Conservation (phyloP, 2,113 vertebrate species). For the Monarcha castaneiventris region DNA sequence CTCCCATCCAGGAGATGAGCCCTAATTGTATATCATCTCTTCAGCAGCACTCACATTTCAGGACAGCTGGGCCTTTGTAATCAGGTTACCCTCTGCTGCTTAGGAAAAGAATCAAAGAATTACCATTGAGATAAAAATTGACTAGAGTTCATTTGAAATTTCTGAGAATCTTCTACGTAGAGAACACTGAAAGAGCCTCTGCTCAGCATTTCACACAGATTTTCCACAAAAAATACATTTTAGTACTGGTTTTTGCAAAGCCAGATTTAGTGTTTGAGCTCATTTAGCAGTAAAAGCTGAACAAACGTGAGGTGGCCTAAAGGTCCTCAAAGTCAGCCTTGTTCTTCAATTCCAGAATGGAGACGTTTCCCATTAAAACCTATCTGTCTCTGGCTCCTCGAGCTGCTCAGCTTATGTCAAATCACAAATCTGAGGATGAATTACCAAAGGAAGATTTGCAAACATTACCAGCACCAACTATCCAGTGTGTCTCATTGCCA, state of each 20-base stretch:
- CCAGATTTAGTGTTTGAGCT: neutral
- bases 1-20: neutral
- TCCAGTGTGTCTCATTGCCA: neutral
- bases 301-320: neutral
- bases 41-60: neutral
- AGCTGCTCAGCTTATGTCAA: neutral
- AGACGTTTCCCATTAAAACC: neutral
- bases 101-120: neutral
- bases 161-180: neutral
- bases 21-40: neutral
- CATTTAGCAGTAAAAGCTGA: neutral
- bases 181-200: neutral
- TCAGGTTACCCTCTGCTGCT: neutral
- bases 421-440: neutral
- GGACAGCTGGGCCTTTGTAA: neutral
- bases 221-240: neutral
- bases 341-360: neutral
- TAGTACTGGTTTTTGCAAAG: neutral
- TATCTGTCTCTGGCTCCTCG: neutral
- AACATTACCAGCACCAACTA: neutral
- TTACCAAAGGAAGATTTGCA: neutral
- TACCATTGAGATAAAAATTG: neutral
- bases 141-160: neutral
- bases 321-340: neutral
- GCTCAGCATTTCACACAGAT: neutral